A percentile compares a stretch with the other conserved stretches of the same genome.
Evolutionary conservation across 1,140 invertebrate species (phyloP).

Genomic region (Scaptomyza hsui): DNA sequence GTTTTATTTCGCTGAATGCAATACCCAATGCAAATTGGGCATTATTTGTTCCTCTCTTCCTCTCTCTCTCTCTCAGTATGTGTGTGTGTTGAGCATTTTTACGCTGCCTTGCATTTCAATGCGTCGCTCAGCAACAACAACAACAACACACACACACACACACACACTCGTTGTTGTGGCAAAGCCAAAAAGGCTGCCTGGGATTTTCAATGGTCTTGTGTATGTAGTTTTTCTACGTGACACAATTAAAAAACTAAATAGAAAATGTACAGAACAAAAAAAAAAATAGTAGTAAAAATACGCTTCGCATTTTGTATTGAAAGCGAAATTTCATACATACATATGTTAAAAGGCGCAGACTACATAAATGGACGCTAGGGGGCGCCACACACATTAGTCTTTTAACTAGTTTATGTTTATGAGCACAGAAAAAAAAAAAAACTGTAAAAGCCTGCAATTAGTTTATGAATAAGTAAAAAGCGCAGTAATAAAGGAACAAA

Average conservation of each 20-base stretch:
- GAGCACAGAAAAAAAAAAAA: background rate
- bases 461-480: slow-evolving; percentile 27
- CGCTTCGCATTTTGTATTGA: slow-evolving; percentile 59
- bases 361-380: slow-evolving; percentile 58
- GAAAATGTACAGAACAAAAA: slow-evolving; percentile 40
- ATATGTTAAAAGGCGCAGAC: slow-evolving; percentile 24
- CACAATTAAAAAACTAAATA: slow-evolving; percentile 82
- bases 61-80: too few species aligned
- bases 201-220: slow-evolving; percentile 61
- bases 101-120: slow-evolving; percentile 78
- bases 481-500: background rate
- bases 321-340: slow-evolving; percentile 77
- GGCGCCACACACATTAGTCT: slow-evolving; percentile 30
- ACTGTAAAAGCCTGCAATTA: slow-evolving; percentile 27
- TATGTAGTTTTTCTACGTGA: slow-evolving; percentile 71
- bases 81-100: slow-evolving; percentile 62
- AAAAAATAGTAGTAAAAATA: slow-evolving; percentile 20
- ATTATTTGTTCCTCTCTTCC: slow-evolving; percentile 69
- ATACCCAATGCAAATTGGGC: slow-evolving; percentile 75
- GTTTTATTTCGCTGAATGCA: slow-evolving; percentile 42
- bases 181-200: slow-evolving; percentile 64
- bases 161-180: slow-evolving; percentile 41
- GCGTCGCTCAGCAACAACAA: slow-evolving; percentile 26
- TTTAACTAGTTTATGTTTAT: slow-evolving; percentile 26
- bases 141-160: slow-evolving; percentile 37